Evolutionary conservation across 2,113 vertebrate species (phyloP), one percentile per base, ranked within the genome.

Genomic region (Entomyzon cyanotis): DNA sequence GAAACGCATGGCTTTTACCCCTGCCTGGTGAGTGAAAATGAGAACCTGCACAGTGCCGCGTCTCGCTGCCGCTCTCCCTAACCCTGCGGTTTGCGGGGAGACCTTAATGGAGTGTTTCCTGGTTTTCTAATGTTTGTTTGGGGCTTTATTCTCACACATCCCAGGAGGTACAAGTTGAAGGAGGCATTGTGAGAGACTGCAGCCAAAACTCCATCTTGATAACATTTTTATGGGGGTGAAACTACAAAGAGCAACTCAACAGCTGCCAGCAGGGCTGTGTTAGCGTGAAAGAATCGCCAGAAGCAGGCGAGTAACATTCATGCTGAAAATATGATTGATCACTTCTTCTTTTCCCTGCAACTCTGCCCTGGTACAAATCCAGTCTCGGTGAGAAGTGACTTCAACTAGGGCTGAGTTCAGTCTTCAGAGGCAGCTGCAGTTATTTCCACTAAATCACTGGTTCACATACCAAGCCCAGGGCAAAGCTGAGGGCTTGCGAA

Each of bases 171-270:
- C 0, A 1, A 84, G 78, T 15, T 73, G 94, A 94, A 91, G 90
- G 87, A 88, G 84, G 79, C 59, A 86, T 59, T 90, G 85, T 77
- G 56, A 88, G 87, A 90, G 27, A 25, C 84, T 42, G 67, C 82
- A 93, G 85, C 91, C 92, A 95, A 83, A 91, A 69, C 69, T 89
- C 69, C 65, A 81, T 82, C 94, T 90, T 90, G 95, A 95, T 91
- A 95, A 86, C 42, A 19, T 91, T 94, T 96, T 96, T 87, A 93
- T 87, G 75, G 78, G 47, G 68, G 60, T 88, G 79, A 94, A 93
- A 93, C 85, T 90, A 80, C 91, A 94, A 95, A 94, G 67, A 91
- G 59, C 21, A 86, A 56, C 71, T 81, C 78, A 69, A 62, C 87
- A 63, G 63, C 76, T 94, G 82, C 90, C 93, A 93, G 76, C 39